phyloP scores from a whole-genome alignment of 2,888 invertebrate species.

The Campoplex capitator region DNA sequence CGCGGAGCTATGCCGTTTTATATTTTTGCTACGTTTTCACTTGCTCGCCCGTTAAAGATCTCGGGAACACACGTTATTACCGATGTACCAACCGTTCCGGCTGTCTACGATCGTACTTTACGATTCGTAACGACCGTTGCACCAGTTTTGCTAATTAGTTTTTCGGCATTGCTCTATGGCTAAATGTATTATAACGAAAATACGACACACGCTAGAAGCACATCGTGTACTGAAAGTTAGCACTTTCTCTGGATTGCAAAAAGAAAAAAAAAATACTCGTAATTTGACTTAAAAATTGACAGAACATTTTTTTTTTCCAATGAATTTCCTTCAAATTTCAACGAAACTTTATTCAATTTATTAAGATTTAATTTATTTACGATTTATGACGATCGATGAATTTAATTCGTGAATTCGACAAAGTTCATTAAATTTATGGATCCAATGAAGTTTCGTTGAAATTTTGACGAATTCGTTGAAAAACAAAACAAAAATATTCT shows the following conservation, averaged over 20 bases:
- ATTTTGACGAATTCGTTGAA: neutral
- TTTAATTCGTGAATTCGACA: too few species aligned
- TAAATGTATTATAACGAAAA: neutral
- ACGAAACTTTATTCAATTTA: too few species aligned
- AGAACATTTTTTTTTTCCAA: too few species aligned
- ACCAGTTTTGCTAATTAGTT: conserved; percentile 50
- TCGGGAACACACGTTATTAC: conserved; percentile 7
- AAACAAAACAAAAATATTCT: too few species aligned
- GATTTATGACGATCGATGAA: too few species aligned
- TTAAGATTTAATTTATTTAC: too few species aligned
- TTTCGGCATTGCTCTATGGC: conserved; percentile 4
- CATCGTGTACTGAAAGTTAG: conserved; percentile 11
- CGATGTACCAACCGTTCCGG: conserved; percentile 34
- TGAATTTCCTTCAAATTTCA: too few species aligned
- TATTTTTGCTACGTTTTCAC: conserved; percentile 10
- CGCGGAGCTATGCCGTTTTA: conserved; percentile 14
- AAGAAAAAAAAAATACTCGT: neutral
- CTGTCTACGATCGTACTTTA: conserved; percentile 54
- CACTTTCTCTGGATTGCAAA: conserved; percentile 37
- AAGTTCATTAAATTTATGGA: too few species aligned
- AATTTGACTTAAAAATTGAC: neutral
- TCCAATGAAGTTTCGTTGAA: neutral
- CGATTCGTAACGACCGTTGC: conserved; percentile 58
- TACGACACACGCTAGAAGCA: neutral
- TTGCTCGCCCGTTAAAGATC: conserved; percentile 28